Evolutionary conservation across 2,888 invertebrate genomes (phyloP).

Genomic region (Agonopterix heracliana): DNA sequence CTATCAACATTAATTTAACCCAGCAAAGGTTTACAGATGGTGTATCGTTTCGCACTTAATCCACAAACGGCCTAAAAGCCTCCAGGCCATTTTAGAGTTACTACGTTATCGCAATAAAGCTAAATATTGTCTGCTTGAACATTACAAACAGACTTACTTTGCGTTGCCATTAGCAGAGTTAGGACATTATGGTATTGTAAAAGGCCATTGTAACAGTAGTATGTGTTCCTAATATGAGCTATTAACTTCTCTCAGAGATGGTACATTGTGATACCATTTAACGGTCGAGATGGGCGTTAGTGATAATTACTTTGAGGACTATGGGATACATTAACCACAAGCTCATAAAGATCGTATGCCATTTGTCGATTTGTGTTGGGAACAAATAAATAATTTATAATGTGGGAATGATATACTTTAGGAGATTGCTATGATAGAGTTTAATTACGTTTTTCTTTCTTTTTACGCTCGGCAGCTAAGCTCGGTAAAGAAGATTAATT

Average conservation of each 20-base stretch:
- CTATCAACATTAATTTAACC: constrained; percentile 23
- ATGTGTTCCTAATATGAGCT: constrained; percentile 37
- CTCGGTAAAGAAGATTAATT: too few species aligned
- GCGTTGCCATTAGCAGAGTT: background rate
- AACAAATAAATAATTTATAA: constrained; percentile 37
- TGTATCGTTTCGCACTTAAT: constrained; percentile 4
- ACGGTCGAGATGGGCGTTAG: constrained; percentile 42
- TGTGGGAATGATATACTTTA: constrained; percentile 14
- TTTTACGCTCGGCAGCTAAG: too few species aligned
- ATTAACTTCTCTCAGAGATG: constrained; percentile 37
- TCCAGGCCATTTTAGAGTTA: constrained; percentile 21
- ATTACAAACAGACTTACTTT: constrained; percentile 11
- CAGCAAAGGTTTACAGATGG: constrained; percentile 8
- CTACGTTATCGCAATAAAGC: constrained; percentile 21
- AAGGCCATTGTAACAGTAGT: constrained; percentile 18
- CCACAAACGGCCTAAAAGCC: constrained; percentile 24
- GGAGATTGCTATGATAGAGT: too few species aligned
- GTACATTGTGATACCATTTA: constrained; percentile 39
- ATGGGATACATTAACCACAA: constrained; percentile 23
- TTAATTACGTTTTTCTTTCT: too few species aligned
- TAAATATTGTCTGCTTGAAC: constrained; percentile 1
- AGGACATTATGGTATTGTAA: constrained; percentile 3
- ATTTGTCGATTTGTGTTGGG: constrained; percentile 29
- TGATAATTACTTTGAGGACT: constrained; percentile 39
- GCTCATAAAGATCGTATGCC: constrained; percentile 7